Evolutionary conservation across 2,113 vertebrate species (phyloP), one percentile per base, ranked within the genome.

Genomic region (Scalopus aquaticus): DNA sequence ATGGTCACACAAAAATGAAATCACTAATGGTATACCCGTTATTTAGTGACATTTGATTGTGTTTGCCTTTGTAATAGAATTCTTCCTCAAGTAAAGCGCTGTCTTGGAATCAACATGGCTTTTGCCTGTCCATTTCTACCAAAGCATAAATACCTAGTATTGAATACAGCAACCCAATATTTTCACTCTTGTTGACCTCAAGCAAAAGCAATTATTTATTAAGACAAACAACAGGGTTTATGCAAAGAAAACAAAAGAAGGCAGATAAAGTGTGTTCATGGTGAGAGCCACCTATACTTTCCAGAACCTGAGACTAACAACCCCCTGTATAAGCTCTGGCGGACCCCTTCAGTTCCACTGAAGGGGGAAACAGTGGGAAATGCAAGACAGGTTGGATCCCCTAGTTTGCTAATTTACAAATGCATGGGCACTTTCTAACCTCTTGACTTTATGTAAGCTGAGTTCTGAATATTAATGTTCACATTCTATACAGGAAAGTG

Each of bases 61-160:
- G 37, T 35, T 82, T 77, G 20, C 39, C 24, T 67, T 81, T 49
- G 1, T 76, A 81, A 54, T 9, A 69, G 56, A 70, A 37, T 67
- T 17, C 46, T 80, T 49, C 16, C 24, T 92, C n/a, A 51, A 81
- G 35, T 81, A 39, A 81, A 69, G 22, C 22, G 90, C 22, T 76
- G 6, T 69, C 28, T 93, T 76, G 58, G 17, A 87, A 93, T 90
- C 32, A 46, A 67, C 39, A 67, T 86, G 26, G 17, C 39, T 90
- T 83, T 90, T 93, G 80, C 54, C 46, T 64, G 17, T 70, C 83
- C 24, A 49, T 73, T 93, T 46, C 60, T 80, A 90, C n/a, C 73
- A 62, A 74, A 62, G 3, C 30, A 54, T 90, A 69, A 86, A 90
- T 67, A 81, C 2, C 20, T 70, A 28, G 13, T 69, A 62, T 54